phyloP scores from a whole-genome alignment of 1,140 invertebrate species.

The Nephotettix cincticeps region DNA sequence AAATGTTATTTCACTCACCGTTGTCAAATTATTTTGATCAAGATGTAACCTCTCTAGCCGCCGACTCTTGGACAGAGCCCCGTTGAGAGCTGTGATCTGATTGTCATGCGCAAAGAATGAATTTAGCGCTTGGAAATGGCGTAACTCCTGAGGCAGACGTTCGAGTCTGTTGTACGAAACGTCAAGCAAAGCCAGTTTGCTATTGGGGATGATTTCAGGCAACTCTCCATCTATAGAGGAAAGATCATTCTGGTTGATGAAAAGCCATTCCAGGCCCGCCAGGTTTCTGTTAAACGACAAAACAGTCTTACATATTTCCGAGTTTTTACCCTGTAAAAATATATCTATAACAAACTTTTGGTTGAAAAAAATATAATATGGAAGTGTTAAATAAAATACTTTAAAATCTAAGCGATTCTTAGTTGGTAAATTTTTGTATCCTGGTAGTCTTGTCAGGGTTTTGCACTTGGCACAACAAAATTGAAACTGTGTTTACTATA shows the following conservation, averaged over 20 bases:
- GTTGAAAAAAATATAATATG: no score
- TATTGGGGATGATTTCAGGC: slow-evolving; percentile 58
- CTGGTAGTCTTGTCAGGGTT: no score
- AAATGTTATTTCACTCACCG: slow-evolving; percentile 57
- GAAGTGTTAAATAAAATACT: no score
- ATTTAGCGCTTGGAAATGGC: slow-evolving; percentile 62
- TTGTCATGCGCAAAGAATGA: slow-evolving; percentile 70
- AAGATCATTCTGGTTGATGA: slow-evolving; percentile 72
- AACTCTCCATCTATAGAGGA: slow-evolving; percentile 71
- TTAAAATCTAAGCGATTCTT: no score
- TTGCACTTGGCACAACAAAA: no score
- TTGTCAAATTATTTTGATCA: slow-evolving; percentile 69
- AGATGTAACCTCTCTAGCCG: slow-evolving; percentile 64
- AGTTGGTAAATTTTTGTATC: no score
- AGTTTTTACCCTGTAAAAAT: no score
- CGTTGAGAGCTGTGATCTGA: slow-evolving; percentile 64
- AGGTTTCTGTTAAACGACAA: slow-evolving; percentile 53
- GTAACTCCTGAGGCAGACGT: slow-evolving; percentile 65
- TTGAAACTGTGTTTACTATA: no score
- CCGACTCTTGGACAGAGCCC: slow-evolving; percentile 64
- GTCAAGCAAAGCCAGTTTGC: slow-evolving; percentile 64
- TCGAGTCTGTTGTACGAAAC: slow-evolving; percentile 69
- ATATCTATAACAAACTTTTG: no score
- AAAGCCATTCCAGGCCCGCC: slow-evolving; percentile 70
- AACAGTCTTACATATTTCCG: no score